A percentile compares a stretch with the other conserved stretches of the same genome.
phyloP scores from a whole-genome alignment of 2,888 invertebrate genomes.

The Coelogynopora nodosa region DNA sequence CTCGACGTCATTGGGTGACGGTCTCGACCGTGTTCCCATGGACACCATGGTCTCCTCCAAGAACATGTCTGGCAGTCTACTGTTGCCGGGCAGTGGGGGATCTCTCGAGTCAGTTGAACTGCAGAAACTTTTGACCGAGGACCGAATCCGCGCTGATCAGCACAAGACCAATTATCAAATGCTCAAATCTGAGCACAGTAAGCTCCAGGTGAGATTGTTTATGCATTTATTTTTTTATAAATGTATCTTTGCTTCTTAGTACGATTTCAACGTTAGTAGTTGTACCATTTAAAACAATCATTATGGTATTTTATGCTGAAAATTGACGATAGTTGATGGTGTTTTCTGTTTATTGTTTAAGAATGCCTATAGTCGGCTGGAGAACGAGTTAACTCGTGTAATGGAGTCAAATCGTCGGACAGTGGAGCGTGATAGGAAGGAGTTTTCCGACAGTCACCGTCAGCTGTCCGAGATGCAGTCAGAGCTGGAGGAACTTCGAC shows the following conservation, averaged over 20 bases:
- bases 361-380: neutral
- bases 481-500: conserved; percentile 25
- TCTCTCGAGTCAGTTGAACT: too few species aligned
- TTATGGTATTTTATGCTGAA: too few species aligned
- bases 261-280: too few species aligned
- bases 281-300: too few species aligned
- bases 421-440: neutral
- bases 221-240: too few species aligned
- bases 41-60: too few species aligned
- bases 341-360: neutral
- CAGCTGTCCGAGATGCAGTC: neutral
- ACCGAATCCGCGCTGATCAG: conserved; percentile 58
- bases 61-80: too few species aligned
- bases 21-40: too few species aligned
- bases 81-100: too few species aligned
- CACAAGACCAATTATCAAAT: conserved; percentile 60
- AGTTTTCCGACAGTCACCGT: neutral
- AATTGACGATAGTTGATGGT: too few species aligned
- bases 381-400: neutral
- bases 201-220: neutral
- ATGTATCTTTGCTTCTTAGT: too few species aligned
- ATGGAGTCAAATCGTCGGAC: neutral
- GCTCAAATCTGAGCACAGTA: conserved; percentile 58
- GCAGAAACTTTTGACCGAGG: conserved; percentile 60
- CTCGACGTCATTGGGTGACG: too few species aligned